Base-by-base conservation (phyloP, 1,140 invertebrate genomes). In the Polypedilum pembai region DNA sequence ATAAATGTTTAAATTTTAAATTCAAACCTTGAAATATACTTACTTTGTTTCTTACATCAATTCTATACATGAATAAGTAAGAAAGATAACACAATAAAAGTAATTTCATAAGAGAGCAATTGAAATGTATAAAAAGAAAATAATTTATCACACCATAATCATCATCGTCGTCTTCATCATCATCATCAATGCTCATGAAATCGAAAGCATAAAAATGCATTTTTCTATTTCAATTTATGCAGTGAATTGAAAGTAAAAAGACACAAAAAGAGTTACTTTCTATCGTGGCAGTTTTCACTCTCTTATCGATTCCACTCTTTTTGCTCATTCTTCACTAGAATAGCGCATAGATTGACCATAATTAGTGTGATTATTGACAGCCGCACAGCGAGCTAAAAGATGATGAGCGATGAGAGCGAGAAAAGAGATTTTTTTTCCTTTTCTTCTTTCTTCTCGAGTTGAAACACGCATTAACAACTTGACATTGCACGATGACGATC, bases 311-410 rank as follows among this genome's bases (percentile, higher is more conserved):
- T 21, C 17, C 12, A 69, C n/a, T n/a, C 45, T n/a, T 56, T 56
- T n/a, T n/a, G 45, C n/a, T 12, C 45, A 4, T 12, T 4, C 45
- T 56, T 56, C 45, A 18, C 65, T 20, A 20, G 65, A 69, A 69
- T 69, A 20, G 65, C 65, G 4, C 20, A 69, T 20, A 69, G 7
- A 69, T 18, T 69, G 65, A 10, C 65, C 65, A 69, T 69, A 69
- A 69, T 69, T 69, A 69, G 65, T 69, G 65, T 69, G 65, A 69
- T 69, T 69, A 69, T 69, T 56, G 45, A 56, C 45, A 56, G 45
- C 45, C n/a, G 12, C 45, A 56, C 41, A 56, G 45, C 45, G n/a
- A 15, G 10, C 45, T 15, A n/a, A 56, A 18, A 69, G 5, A 18
- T 20, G 65, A 69, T 20, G 17, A 15, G 65, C 65, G 20, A 20